Conservation (phyloP, 2,113 vertebrate species). For the Panthera tigris region DNA sequence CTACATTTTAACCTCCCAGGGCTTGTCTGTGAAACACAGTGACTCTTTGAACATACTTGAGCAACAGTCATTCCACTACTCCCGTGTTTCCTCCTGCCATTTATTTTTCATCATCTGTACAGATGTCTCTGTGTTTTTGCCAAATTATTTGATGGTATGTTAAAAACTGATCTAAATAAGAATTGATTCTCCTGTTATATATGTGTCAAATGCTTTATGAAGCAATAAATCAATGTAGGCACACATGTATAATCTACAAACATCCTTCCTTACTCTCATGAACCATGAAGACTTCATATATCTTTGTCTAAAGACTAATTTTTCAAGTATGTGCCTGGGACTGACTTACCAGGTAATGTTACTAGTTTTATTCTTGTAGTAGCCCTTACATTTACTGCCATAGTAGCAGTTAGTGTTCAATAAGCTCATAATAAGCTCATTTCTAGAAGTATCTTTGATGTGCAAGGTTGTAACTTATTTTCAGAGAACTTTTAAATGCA, state of each 20-base stretch:
- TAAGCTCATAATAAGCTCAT: neutral
- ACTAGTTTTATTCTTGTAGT: slow-evolving; percentile 32
- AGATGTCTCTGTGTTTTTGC: slow-evolving; percentile 64
- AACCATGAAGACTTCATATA: slow-evolving; percentile 39
- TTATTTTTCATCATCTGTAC: slow-evolving; percentile 53
- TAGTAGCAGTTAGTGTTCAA: neutral
- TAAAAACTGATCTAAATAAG: slow-evolving; percentile 54
- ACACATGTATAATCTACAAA: slow-evolving; percentile 5
- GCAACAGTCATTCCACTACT: neutral
- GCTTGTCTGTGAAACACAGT: neutral
- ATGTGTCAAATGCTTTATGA: slow-evolving; percentile 60
- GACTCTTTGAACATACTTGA: neutral
- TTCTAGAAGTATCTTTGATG: neutral
- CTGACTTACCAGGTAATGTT: neutral
- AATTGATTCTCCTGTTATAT: slow-evolving; percentile 55
- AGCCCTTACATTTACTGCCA: neutral
- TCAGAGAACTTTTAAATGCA: slow-evolving; percentile 20
- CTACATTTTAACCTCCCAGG: slow-evolving; percentile 5
- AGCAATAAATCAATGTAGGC: slow-evolving; percentile 68
- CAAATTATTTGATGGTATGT: slow-evolving; percentile 67
- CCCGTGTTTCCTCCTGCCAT: neutral
- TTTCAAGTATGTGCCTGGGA: slow-evolving; percentile 32
- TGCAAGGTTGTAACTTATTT: slow-evolving; percentile 31
- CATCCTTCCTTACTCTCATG: slow-evolving; percentile 26
- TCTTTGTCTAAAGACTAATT: slow-evolving; percentile 51